phyloP scores from a whole-genome alignment of 2,113 vertebrate species.

The Anhinga anhinga region DNA sequence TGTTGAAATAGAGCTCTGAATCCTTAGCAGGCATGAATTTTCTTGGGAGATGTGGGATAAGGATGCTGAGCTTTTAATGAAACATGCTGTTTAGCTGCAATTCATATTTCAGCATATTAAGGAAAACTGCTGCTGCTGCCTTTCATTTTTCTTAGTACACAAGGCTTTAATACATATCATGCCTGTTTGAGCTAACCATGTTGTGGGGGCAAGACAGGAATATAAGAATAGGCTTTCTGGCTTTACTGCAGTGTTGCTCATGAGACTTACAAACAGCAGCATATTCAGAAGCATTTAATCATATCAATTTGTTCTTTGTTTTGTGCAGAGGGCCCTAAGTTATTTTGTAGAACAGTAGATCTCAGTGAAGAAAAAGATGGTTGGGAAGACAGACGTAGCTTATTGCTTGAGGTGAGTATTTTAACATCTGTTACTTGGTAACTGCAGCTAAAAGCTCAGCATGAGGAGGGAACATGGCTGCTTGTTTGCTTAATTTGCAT shows the following conservation, averaged over 20 bases:
- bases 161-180: neutral
- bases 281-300: neutral
- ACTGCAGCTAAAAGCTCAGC: neutral
- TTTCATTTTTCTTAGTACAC: neutral
- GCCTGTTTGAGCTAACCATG: neutral
- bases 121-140: neutral
- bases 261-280: neutral
- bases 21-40: neutral
- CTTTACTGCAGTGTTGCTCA: neutral
- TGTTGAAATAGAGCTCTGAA: neutral
- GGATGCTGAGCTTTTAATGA: neutral
- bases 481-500: neutral
- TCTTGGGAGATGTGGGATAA: neutral
- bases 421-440: neutral
- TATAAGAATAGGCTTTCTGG: neutral
- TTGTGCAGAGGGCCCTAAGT: conserved; percentile 75
- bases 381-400: conserved; percentile 82
- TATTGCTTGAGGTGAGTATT: conserved; percentile 71
- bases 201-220: neutral
- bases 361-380: conserved; percentile 75
- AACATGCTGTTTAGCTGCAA: neutral
- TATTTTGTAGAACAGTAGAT: conserved; percentile 78
- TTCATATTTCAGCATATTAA: neutral
- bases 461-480: rapidly evolving
- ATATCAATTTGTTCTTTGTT: neutral